Evolutionary conservation across 2,888 invertebrate genomes (phyloP).

Genomic region (Mythimna albipuncta): DNA sequence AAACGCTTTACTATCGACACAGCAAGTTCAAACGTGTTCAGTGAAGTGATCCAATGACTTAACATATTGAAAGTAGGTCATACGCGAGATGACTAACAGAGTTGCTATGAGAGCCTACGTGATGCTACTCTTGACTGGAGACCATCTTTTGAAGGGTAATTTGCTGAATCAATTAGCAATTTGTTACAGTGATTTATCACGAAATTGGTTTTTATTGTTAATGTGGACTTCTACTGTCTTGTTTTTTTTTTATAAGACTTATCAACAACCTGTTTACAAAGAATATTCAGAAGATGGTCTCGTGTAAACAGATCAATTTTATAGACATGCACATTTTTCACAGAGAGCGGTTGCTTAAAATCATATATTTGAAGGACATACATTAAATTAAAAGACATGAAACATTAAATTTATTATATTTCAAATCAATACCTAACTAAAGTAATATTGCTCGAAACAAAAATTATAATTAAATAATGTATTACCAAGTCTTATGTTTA

Average conservation of each 20-base stretch:
- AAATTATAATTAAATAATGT: not conserved
- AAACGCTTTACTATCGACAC: conserved; percentile 39
- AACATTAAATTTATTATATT: too few relatives aligned
- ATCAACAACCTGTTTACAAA: not conserved
- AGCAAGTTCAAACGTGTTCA: conserved; percentile 72
- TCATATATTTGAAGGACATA: too few relatives aligned
- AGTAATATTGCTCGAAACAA: not conserved
- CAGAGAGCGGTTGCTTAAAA: too few relatives aligned
- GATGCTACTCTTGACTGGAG: conserved; percentile 17
- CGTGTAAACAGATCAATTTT: too few relatives aligned
- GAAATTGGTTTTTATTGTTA: not conserved
- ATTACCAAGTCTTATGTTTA: not conserved
- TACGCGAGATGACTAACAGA: conserved; percentile 71
- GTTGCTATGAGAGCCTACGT: conserved; percentile 52
- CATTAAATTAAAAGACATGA: too few relatives aligned
- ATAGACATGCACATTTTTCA: too few relatives aligned
- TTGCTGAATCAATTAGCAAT: conserved; percentile 39
- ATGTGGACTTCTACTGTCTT: not conserved
- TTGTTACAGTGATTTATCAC: not conserved
- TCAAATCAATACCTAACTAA: too few relatives aligned
- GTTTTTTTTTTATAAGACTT: not conserved
- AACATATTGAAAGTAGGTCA: conserved; percentile 73
- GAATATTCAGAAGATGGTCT: too few relatives aligned
- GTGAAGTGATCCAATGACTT: conserved; percentile 57
- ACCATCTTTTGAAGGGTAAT: conserved; percentile 39